Conservation (phyloP, 2,888 invertebrate genomes). For the Byasa hedistus region DNA sequence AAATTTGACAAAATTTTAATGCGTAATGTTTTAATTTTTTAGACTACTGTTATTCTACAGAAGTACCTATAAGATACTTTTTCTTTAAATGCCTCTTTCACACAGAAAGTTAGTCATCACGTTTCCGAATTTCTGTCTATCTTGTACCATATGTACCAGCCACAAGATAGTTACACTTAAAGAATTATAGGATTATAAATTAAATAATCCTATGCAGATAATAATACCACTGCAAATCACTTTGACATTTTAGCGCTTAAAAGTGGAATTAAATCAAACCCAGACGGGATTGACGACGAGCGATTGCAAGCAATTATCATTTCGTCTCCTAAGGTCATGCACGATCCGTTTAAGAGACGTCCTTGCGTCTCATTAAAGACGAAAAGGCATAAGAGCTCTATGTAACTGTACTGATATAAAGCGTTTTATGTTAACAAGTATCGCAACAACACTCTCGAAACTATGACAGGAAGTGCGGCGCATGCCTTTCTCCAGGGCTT, state of each 20-base stretch:
- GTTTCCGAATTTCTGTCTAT: no score
- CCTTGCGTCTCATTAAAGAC: slow-evolving; percentile 48
- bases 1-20: no score
- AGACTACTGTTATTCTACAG: no score
- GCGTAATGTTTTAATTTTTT: no score
- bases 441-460: slow-evolving; percentile 59
- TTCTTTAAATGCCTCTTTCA: no score
- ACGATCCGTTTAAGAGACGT: slow-evolving; percentile 59
- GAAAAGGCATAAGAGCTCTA: slow-evolving; percentile 51
- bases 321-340: slow-evolving; percentile 71
- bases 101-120: no score
- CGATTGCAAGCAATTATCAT: slow-evolving; percentile 60
- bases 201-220: slow-evolving; percentile 1
- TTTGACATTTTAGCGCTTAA: slow-evolving; percentile 32
- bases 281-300: slow-evolving; percentile 44
- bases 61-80: no score
- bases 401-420: slow-evolving; percentile 51
- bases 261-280: slow-evolving; percentile 39
- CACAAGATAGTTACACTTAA: background rate
- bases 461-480: slow-evolving; percentile 71
- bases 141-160: background rate
- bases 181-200: background rate
- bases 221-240: slow-evolving; percentile 18
- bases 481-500: slow-evolving; percentile 68
- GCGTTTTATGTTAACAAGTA: slow-evolving; percentile 45